A percentile compares a stretch with the other conserved stretches of the same genome.
Conservation (phyloP, 2,113 vertebrate species). For the Embiotoca jacksoni region DNA sequence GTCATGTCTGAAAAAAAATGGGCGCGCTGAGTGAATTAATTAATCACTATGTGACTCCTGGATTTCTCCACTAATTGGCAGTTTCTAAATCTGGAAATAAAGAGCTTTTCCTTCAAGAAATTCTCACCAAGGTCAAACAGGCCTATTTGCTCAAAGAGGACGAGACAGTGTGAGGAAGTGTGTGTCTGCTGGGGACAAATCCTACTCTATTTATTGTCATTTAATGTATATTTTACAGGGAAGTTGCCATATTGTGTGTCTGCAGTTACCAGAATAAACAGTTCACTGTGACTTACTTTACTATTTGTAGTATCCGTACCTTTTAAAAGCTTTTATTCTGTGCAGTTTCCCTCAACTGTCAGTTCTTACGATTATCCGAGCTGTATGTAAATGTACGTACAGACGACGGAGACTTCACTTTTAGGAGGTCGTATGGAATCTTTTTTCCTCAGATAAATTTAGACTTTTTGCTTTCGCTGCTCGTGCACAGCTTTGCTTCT, state of each 20-base stretch:
- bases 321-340: neutral
- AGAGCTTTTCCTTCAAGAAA: constrained; percentile 48
- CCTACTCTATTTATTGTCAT: neutral
- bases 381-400: neutral
- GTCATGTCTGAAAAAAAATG: constrained; percentile 56
- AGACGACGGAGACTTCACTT: neutral
- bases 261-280: neutral
- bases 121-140: constrained; percentile 52
- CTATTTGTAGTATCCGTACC: neutral
- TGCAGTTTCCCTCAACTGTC: neutral
- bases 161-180: neutral
- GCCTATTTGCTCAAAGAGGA: neutral
- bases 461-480: neutral
- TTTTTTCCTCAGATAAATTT: neutral
- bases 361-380: neutral
- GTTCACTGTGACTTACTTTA: neutral
- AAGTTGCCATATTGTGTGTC: too few relatives aligned
- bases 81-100: constrained; percentile 68
- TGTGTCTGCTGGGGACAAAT: constrained; percentile 2
- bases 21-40: constrained; percentile 65
- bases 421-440: neutral
- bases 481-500: neutral
- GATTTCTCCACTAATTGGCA: constrained; percentile 63
- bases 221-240: neutral
- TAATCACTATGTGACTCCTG: constrained; percentile 66